A percentile compares a stretch with the other conserved stretches of the same genome.
Conservation (phyloP, 2,113 vertebrate species). For the Riparia riparia region DNA sequence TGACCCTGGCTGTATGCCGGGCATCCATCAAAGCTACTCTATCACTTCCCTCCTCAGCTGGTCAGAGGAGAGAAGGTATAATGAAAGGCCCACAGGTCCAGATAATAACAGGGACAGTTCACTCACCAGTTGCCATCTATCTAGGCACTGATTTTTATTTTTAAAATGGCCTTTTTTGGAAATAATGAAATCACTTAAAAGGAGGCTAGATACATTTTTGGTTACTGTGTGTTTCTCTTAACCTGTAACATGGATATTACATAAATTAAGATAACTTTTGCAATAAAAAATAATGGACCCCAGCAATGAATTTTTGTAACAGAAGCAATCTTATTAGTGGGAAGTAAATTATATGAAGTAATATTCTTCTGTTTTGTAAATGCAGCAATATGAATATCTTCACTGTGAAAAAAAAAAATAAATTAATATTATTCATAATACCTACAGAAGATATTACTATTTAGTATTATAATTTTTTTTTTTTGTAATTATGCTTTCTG, state of each 20-base stretch:
- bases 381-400: background rate
- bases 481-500: background rate
- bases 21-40: background rate
- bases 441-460: background rate
- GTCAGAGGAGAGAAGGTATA: background rate
- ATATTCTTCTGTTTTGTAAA: background rate
- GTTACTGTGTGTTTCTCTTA: background rate
- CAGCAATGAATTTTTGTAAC: background rate
- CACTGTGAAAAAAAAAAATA: background rate
- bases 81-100: background rate
- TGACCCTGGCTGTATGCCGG: background rate
- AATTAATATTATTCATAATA: background rate
- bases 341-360: background rate
- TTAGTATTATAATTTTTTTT: background rate
- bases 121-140: accelerated
- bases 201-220: background rate
- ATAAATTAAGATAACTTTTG: background rate
- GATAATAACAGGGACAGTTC: background rate
- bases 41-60: background rate
- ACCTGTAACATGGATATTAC: background rate
- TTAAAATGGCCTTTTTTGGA: background rate
- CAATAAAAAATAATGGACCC: background rate
- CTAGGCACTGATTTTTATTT: background rate
- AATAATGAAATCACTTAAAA: background rate
- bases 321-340: background rate